Percentiles rank a stretch among this genome's conserved stretches.
These are phyloP conservation scores for Parnassius mnemosyne DNA, from an alignment of 2,888 invertebrate genomes.

Conservation along the genomic window DNA sequence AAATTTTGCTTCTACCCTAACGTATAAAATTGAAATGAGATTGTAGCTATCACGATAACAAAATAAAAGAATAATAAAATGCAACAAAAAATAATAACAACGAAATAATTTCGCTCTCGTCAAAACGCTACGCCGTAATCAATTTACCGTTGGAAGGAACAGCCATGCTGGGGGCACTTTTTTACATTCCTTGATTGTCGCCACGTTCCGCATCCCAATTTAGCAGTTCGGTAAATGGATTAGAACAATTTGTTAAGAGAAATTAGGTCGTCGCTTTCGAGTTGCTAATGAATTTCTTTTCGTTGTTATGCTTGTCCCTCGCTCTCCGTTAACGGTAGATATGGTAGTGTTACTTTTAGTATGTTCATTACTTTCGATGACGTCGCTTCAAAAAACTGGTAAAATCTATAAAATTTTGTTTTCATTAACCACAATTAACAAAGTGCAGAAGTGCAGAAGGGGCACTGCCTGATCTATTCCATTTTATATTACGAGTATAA, in stretches of 20 bases:
- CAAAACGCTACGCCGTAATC: slow-evolving; percentile 25
- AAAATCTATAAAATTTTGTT: no score
- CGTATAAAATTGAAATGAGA: background rate
- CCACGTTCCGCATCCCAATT: slow-evolving; percentile 40
- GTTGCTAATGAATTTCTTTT: slow-evolving; percentile 22
- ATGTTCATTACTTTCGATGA: no score
- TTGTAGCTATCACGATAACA: background rate
- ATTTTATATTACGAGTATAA: no score
- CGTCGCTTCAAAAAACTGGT: no score
- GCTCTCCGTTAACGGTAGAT: slow-evolving; percentile 7
- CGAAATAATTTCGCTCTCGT: slow-evolving; percentile 21
- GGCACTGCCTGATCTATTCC: no score
- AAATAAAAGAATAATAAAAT: slow-evolving; percentile 9
- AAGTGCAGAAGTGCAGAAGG: no score
- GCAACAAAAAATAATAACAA: slow-evolving; percentile 22
- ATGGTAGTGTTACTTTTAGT: no score
- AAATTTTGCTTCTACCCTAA: no score
- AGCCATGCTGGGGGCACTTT: slow-evolving; percentile 23
- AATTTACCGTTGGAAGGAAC: slow-evolving; percentile 25
- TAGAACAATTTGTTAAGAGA: slow-evolving; percentile 57
- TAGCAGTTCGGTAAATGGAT: slow-evolving; percentile 55
- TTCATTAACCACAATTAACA: no score
- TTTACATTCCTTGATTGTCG: slow-evolving; percentile 29
- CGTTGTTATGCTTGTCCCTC: slow-evolving; percentile 13
- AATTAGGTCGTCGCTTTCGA: slow-evolving; percentile 40